Evolutionary conservation across 2,888 invertebrate genomes (phyloP), one percentile per base, ranked within the genome.

Genomic region (Drosophila glabriapex): DNA sequence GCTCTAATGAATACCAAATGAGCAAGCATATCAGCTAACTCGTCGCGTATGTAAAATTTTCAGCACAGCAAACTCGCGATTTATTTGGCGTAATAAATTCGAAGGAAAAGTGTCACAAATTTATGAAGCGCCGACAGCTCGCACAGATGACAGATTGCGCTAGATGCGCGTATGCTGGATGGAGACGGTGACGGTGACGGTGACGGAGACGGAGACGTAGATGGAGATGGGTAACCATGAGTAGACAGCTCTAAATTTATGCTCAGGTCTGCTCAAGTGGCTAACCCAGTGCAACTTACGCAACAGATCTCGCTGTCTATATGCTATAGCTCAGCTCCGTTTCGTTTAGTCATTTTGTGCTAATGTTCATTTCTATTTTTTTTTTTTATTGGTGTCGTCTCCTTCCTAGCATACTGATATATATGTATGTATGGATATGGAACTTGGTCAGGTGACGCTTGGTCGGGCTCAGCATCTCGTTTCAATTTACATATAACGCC

Each of bases 101-200:
- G 82, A 78, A 73, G 68, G 71, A 78, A 87, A 90, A 87, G 90
- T 89, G 89, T 90, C 90, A 86, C 87, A 90, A 90, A 89, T 90
- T 87, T 89, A 89, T 90, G 89, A 69, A 85, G 70, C 81, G 85
- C 68, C 80, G 72, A 85, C 82, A 79, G 73, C 73, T 58, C 64
- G 72, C 78, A 63, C 80, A 75, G 90, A 85, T 85, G 85, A 85
- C 88, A 82, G 90, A 85, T 85, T 82, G 90, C 71, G 74, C 62
- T 70, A 59, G 55, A 61, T 89, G 73, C 53, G 35, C 4, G 19
- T 28, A 14, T 16, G 25, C 46, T 22, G 39, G 25, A 12, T 31
- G 39, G 19, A 7, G 5, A 16, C 33, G 55, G 6, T 4, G 10
- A 0, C 28, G 28, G 28, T 16, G n/a, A 3, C 31, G 14, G 22